Conservation (phyloP, 2,113 vertebrate genomes). For the Microcebus tavaratra region DNA sequence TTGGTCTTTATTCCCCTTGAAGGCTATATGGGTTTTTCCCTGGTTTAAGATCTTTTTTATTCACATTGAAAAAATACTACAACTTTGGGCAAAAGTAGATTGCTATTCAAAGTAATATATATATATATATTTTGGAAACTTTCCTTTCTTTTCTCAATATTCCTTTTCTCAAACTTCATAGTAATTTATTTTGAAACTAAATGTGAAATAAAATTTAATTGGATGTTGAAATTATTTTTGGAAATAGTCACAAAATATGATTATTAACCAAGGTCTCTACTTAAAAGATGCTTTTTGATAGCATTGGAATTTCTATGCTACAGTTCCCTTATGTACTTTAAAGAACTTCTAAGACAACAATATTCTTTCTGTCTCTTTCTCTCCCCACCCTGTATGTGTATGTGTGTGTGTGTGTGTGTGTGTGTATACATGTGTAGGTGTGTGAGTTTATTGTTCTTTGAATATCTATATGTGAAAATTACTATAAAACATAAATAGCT, state of each 20-base stretch:
- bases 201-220: constrained; percentile 35
- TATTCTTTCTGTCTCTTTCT: neutral
- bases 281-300: neutral
- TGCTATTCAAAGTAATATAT: neutral
- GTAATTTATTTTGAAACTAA: constrained; percentile 41
- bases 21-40: neutral
- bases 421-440: neutral
- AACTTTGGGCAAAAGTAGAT: neutral
- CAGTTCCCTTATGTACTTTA: neutral
- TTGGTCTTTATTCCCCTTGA: neutral
- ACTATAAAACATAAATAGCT: neutral
- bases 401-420: too few relatives aligned
- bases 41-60: constrained; percentile 36
- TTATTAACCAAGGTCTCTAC: neutral
- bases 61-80: neutral
- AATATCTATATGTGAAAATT: neutral
- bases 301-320: neutral
- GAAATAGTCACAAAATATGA: neutral
- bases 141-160: constrained; percentile 18
- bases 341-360: neutral
- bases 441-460: neutral
- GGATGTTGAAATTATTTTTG: constrained; percentile 49
- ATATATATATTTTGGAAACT: neutral
- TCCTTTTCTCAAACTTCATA: neutral
- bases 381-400: neutral